Percentiles rank a stretch among this genome's conserved stretches.
Evolutionary conservation across 2,797 vertebrate genomes (phyloP).

Genomic region (Chiloscyllium punctatum): DNA sequence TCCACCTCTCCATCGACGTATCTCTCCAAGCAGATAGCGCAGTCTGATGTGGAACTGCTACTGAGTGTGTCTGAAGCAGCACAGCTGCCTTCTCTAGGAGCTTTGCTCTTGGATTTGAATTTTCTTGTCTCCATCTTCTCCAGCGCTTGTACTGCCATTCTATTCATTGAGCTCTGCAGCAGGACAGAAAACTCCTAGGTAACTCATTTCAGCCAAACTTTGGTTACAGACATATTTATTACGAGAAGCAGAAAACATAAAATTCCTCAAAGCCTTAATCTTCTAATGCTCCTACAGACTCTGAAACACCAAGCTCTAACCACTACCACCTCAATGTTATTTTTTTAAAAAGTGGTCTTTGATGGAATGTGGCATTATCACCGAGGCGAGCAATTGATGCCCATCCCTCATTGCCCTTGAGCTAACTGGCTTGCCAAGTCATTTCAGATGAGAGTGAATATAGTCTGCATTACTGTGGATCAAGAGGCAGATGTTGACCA

Average conservation of each 20-base stretch:
- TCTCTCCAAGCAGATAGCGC: conserved; percentile 96
- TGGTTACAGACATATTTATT: background rate
- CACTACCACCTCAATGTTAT: background rate
- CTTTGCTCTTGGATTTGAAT: conserved; percentile 91
- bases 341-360: no score
- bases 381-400: no score
- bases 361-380: no score
- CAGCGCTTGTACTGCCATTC: conserved; percentile 91
- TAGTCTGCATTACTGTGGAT: no score
- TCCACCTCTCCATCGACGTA: conserved; percentile 96
- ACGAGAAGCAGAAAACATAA: background rate
- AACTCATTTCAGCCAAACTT: background rate
- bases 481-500: no score
- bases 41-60: conserved; percentile 92
- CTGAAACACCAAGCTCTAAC: background rate
- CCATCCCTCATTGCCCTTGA: no score
- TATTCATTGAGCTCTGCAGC: conserved; percentile 88
- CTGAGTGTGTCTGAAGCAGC: conserved; percentile 81
- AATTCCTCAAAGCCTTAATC: background rate
- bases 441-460: no score
- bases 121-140: conserved; percentile 98
- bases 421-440: no score
- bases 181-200: conserved; percentile 1
- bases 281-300: background rate
- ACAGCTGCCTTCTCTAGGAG: conserved; percentile 76